Conservation (phyloP, 2,888 invertebrate genomes). For the Palloptera scutellata region DNA sequence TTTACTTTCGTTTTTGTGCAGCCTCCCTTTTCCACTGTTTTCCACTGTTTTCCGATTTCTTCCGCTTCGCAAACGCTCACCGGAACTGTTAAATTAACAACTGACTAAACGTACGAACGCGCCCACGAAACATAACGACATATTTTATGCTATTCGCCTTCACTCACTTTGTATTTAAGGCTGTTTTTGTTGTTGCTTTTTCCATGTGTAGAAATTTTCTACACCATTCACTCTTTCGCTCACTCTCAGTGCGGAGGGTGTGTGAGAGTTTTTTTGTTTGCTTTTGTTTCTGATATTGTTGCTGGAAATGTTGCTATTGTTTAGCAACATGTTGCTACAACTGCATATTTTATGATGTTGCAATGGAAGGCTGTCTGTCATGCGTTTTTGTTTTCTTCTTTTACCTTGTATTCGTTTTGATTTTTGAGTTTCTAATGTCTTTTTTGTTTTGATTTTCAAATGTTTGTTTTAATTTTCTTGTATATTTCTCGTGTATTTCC, state of each 20-base stretch:
- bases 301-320: conserved; percentile 36
- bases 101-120: conserved; percentile 43
- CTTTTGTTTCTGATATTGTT: conserved; percentile 4
- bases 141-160: conserved; percentile 29
- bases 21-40: background rate
- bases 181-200: conserved; percentile 29
- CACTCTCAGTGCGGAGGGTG: conserved; percentile 28
- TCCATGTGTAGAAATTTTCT: conserved; percentile 18
- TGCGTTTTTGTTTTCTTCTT: background rate
- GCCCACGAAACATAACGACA: conserved; percentile 32
- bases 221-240: conserved; percentile 35
- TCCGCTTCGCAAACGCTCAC: conserved; percentile 46
- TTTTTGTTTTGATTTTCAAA: conserved; percentile 28
- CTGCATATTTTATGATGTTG: conserved; percentile 16
- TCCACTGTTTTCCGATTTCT: conserved; percentile 38
- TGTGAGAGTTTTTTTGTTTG: conserved; percentile 26
- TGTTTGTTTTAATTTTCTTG: conserved; percentile 25
- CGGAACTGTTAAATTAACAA: conserved; percentile 50
- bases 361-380: conserved; percentile 14
- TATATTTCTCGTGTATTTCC: too few relatives aligned
- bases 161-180: conserved; percentile 16
- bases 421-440: conserved; percentile 25
- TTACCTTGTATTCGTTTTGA: background rate
- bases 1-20: background rate
- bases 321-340: conserved; percentile 27